phyloP scores from a whole-genome alignment of 2,888 invertebrate genomes.

The Bhutanitis thaidina region DNA sequence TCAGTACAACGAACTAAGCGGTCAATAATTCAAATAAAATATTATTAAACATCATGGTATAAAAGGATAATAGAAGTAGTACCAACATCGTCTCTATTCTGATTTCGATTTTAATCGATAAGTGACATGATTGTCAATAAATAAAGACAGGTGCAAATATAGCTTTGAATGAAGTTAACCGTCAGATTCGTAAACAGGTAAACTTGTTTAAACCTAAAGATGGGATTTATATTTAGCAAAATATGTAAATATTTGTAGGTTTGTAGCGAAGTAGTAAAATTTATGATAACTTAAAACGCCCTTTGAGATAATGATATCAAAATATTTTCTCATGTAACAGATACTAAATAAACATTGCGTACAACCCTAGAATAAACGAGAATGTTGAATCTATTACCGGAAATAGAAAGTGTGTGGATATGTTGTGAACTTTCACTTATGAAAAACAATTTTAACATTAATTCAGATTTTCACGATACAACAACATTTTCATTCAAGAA shows the following conservation, averaged over 20 bases:
- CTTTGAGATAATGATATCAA: no score
- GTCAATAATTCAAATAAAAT: background rate
- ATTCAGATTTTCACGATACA: no score
- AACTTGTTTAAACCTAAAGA: constrained; percentile 5
- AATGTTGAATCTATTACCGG: constrained; percentile 7
- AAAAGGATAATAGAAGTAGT: background rate
- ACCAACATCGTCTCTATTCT: constrained; percentile 1
- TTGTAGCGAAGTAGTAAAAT: no score
- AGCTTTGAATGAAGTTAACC: constrained; percentile 12
- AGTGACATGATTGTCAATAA: constrained; percentile 18
- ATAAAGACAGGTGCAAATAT: constrained; percentile 19
- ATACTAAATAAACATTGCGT: background rate
- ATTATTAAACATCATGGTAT: background rate
- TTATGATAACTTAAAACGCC: no score
- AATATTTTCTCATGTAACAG: no score
- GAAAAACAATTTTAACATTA: no score
- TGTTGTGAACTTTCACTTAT: constrained; percentile 2
- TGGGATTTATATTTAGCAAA: background rate
- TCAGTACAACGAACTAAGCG: no score
- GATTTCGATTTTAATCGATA: constrained; percentile 16
- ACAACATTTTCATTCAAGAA: no score
- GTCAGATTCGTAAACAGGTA: constrained; percentile 13
- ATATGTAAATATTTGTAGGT: background rate
- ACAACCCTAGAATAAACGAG: background rate
- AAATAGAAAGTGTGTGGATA: constrained; percentile 4